Percentiles rank a stretch among this genome's conserved stretches.
phyloP scores from a whole-genome alignment of 1,140 invertebrate genomes.

The Papilio helenus region DNA sequence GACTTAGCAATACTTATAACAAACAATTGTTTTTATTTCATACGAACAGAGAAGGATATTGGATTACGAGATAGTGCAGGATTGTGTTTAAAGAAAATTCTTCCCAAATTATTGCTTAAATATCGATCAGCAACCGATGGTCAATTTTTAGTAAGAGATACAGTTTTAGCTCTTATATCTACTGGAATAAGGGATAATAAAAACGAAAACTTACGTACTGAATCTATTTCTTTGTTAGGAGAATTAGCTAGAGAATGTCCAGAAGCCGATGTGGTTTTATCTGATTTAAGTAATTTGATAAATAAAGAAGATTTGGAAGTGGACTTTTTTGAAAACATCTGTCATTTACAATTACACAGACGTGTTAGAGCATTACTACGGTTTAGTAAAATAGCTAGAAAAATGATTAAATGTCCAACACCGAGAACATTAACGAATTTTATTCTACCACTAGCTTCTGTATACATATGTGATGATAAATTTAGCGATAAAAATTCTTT shows the following conservation, averaged over 20 bases:
- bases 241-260: conserved; percentile 88
- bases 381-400: conserved; percentile 85
- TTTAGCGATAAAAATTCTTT: conserved; percentile 90
- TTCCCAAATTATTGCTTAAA: conserved; percentile 83
- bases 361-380: conserved; percentile 90
- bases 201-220: conserved; percentile 87
- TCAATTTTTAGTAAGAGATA: conserved; percentile 89
- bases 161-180: conserved; percentile 87
- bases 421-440: conserved; percentile 91
- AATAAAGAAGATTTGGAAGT: conserved; percentile 91
- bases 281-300: conserved; percentile 88
- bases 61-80: conserved; percentile 91
- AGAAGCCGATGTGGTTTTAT: conserved; percentile 87
- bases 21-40: conserved; percentile 92
- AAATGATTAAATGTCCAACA: conserved; percentile 84
- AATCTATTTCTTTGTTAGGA: conserved; percentile 90
- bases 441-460: conserved; percentile 91
- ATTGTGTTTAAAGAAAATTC: conserved; percentile 87
- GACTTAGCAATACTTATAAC: conserved; percentile 89
- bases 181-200: conserved; percentile 86
- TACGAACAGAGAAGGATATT: conserved; percentile 91
- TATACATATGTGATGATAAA: conserved; percentile 91
- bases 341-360: conserved; percentile 93
- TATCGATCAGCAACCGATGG: conserved; percentile 80
- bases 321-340: conserved; percentile 97